phyloP scores from a whole-genome alignment of 92 coral and sea anemone species.

The Palythoa grandis region DNA sequence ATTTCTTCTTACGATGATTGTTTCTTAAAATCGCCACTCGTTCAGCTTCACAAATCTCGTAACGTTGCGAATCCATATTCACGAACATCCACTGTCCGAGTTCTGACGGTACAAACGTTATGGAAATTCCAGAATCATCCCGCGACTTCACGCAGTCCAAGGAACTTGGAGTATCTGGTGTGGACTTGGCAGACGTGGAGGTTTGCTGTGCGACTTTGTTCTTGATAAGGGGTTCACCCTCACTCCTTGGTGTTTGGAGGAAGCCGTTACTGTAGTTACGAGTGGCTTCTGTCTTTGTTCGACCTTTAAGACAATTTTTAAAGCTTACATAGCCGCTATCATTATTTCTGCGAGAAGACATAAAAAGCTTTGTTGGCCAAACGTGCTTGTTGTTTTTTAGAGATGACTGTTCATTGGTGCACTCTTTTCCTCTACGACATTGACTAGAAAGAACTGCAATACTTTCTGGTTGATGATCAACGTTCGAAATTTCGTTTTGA shows the following conservation, averaged over 20 bases:
- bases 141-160: constrained; percentile 1
- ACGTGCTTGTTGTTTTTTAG: background rate
- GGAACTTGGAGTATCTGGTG: background rate
- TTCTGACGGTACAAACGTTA: constrained; percentile 29
- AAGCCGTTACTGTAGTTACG: background rate
- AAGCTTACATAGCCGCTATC: constrained; percentile 10
- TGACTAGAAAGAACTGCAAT: background rate
- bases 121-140: constrained; percentile 34
- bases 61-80: constrained; percentile 1
- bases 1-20: constrained; percentile 11
- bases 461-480: background rate
- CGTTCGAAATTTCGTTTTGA: background rate
- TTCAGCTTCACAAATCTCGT: constrained; percentile 41
- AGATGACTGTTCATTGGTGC: background rate
- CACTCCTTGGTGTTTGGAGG: constrained; percentile 11
- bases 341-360: background rate
- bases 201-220: background rate
- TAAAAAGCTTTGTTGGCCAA: background rate
- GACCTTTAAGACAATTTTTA: background rate
- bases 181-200: background rate
- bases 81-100: constrained; percentile 35
- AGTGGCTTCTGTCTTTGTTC: background rate
- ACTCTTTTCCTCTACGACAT: background rate
- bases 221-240: constrained; percentile 12
- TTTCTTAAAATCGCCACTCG: constrained; percentile 28